A percentile compares a stretch with the other conserved stretches of the same genome.
Evolutionary conservation across 2,888 invertebrate genomes (phyloP).

Genomic region (Endomychus coccineus): DNA sequence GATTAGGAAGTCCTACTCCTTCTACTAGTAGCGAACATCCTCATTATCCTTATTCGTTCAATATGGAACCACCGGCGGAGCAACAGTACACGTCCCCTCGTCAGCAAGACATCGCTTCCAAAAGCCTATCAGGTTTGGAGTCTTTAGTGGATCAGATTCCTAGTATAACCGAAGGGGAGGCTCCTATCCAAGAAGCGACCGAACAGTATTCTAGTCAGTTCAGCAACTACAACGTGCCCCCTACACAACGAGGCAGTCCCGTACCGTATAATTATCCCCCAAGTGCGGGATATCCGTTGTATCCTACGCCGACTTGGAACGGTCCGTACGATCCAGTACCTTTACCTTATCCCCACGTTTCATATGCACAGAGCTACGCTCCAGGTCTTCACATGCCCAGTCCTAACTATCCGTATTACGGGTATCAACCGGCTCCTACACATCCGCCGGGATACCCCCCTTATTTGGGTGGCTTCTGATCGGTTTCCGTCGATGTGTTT

Average conservation of each 20-base stretch:
- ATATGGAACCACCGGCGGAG: constrained; percentile 38
- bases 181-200: constrained; percentile 36
- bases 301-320: constrained; percentile 43
- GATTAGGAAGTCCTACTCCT: constrained; percentile 47
- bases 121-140: constrained; percentile 78
- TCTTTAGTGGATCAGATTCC: constrained; percentile 89
- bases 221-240: constrained; percentile 45
- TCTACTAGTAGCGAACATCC: constrained; percentile 39
- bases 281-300: constrained; percentile 39
- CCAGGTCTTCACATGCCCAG: constrained; percentile 28
- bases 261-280: constrained; percentile 39
- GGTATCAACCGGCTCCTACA: constrained; percentile 41
- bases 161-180: constrained; percentile 69
- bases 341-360: constrained; percentile 58
- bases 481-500: constrained; percentile 45
- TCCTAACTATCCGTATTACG: constrained; percentile 38
- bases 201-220: constrained; percentile 40
- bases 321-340: constrained; percentile 51
- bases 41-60: constrained; percentile 40
- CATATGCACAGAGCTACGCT: constrained; percentile 35
- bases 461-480: constrained; percentile 45
- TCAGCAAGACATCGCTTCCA: constrained; percentile 72
- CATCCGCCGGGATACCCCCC: constrained; percentile 44
- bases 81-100: constrained; percentile 41
- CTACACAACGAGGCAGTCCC: constrained; percentile 41